These are phyloP conservation scores for Linnaemya tessellans DNA, from an alignment of 2,888 invertebrate genomes.

Conservation along the genomic window DNA sequence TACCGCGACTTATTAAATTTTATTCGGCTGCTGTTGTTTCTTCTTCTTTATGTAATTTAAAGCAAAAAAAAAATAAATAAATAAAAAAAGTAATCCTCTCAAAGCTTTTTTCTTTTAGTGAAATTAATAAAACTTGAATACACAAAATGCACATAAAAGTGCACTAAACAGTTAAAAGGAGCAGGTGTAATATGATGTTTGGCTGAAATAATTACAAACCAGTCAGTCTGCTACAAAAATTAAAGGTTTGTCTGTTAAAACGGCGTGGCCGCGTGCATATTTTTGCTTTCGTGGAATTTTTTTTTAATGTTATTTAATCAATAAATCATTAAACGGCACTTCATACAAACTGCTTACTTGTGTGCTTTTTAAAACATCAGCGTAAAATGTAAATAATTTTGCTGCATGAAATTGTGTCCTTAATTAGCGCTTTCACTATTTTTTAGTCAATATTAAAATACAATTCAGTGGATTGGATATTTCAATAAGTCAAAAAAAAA, in stretches of 20 bases:
- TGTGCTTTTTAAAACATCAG: not conserved
- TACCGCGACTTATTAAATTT: conserved; percentile 45
- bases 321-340: conserved; percentile 56
- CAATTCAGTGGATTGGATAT: not conserved
- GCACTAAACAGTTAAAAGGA: conserved; percentile 37
- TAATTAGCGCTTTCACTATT: conserved; percentile 52
- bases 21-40: conserved; percentile 19
- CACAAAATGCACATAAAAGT: not conserved
- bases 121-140: conserved; percentile 39
- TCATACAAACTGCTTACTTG: not conserved
- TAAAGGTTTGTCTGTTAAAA: conserved; percentile 13
- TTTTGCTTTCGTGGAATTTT: not conserved
- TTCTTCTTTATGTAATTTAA: conserved; percentile 6
- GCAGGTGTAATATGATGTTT: conserved; percentile 68
- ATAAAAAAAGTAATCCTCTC: conserved; percentile 61
- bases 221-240: conserved; percentile 31
- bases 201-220: conserved; percentile 56
- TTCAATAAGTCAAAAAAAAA: not conserved
- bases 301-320: conserved; percentile 47
- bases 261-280: not conserved
- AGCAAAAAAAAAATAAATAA: no score
- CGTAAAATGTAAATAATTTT: conserved; percentile 15
- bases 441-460: conserved; percentile 25
- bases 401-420: conserved; percentile 29
- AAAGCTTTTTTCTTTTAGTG: conserved; percentile 52